Evolutionary conservation across 2,797 vertebrate species (phyloP), one percentile per base, ranked within the genome.

Genomic region (Linurgus olivaceus): DNA sequence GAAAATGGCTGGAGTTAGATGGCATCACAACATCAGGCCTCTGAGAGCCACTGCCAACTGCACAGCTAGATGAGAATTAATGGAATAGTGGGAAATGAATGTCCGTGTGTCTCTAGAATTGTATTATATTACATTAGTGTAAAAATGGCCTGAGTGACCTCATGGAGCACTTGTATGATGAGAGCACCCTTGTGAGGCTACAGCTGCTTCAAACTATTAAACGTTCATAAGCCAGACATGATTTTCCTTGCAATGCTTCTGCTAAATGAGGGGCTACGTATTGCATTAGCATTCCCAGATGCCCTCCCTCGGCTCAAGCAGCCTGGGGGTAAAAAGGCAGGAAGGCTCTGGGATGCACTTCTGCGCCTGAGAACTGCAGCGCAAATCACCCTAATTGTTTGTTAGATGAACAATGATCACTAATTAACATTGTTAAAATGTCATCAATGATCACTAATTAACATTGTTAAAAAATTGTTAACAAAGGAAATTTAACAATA

Each of bases 351-450:
- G 79, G 96, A 96, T 78, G 74, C 95, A 90, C 84, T 78, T 85
- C 96, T 97, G 84, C 2, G 86, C 94, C 94, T 87, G 93, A 82
- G 88, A 97, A 94, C 75, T 83, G 86, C 87, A 77, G 86, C 6
- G 65, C 97, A 97, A 97, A 98, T 98, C 97, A 93, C 88, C 93
- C 97, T 98, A 97, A 98, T 97, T 97, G 97, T 98, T 98, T 97
- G 96, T 97, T 97, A 97, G 96, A 97, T 95, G 96, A 98, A 97
- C 97, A 98, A 97, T 97, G 97, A 97, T 97, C 97, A 77, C 96
- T 98, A 97, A 98, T 98, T 98, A 98, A 97, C 97, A 97, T 97
- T 95, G 97, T 97, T 98, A 97, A 98, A 98, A 97, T 97, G 95
- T 96, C 96, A 97, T 96, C 95, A 93, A 94, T 97, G 97, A 98